These are phyloP conservation scores for Cotesia glomerata DNA, from an alignment of 1,140 invertebrate genomes.

Conservation along the genomic window DNA sequence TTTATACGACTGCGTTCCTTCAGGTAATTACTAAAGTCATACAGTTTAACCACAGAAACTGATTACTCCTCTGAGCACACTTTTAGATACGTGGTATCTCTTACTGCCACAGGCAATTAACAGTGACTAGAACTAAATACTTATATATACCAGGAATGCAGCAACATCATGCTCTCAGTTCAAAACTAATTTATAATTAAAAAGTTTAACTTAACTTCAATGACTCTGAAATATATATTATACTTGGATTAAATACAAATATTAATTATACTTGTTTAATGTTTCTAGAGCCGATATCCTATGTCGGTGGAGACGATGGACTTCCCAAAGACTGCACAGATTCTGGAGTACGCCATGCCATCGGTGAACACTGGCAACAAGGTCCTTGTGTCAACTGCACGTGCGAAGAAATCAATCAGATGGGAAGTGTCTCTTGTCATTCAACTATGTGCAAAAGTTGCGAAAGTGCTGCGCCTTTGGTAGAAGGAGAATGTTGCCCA, in stretches of 20 bases:
- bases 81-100: not conserved
- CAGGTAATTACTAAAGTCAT: constrained; percentile 47
- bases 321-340: constrained; percentile 39
- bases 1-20: constrained; percentile 51
- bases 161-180: too few relatives aligned
- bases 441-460: constrained; percentile 55
- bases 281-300: constrained; percentile 44
- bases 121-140: too few relatives aligned
- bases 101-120: not conserved
- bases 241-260: not conserved
- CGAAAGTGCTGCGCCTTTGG: constrained; percentile 40
- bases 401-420: constrained; percentile 41
- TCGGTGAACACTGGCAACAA: constrained; percentile 51
- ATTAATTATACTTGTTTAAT: constrained; percentile 35
- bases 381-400: constrained; percentile 47
- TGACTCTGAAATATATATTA: too few relatives aligned
- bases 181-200: too few relatives aligned
- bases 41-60: constrained; percentile 22
- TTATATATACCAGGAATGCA: too few relatives aligned
- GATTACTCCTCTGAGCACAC: constrained; percentile 10
- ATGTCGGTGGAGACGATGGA: constrained; percentile 37
- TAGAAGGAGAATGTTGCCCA: constrained; percentile 54
- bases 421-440: constrained; percentile 45
- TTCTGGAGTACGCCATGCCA: constrained; percentile 32
- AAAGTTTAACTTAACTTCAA: not conserved